phyloP scores from a whole-genome alignment of 1,140 invertebrate genomes.

The Diachasmimorpha longicaudata region DNA sequence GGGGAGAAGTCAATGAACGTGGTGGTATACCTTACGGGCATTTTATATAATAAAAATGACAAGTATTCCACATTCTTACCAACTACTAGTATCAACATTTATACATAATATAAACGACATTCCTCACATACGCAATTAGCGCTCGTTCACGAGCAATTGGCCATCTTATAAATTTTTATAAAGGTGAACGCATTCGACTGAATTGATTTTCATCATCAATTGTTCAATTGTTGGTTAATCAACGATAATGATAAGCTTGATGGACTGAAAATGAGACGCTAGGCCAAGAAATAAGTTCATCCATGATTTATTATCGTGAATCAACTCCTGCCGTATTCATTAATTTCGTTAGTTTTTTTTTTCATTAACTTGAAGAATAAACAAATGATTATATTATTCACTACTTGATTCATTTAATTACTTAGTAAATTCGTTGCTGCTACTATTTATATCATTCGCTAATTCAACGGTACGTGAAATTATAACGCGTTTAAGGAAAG shows the following conservation, averaged over 20 bases:
- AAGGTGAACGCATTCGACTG: background rate
- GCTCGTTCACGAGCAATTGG: background rate
- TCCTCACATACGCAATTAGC: slow-evolving; percentile 28
- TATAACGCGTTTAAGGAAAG: background rate
- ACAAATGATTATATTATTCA: slow-evolving; percentile 3
- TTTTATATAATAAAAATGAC: slow-evolving; percentile 44
- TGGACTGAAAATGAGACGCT: background rate
- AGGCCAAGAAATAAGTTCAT: background rate
- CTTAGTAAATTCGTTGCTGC: slow-evolving; percentile 6
- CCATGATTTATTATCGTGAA: background rate
- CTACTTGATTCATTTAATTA: slow-evolving; percentile 3
- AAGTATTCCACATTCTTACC: slow-evolving; percentile 56
- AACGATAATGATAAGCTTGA: background rate
- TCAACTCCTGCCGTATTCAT: background rate
- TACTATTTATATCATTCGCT: background rate
- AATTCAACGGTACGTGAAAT: background rate
- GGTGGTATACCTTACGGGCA: slow-evolving; percentile 18
- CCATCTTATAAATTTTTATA: background rate
- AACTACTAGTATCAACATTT: slow-evolving; percentile 60
- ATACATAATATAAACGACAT: slow-evolving; percentile 53
- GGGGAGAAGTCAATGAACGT: slow-evolving; percentile 1
- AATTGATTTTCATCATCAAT: background rate
- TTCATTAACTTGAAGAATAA: background rate
- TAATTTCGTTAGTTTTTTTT: background rate
- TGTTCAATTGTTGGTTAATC: too few species aligned